Evolutionary conservation across 1,140 invertebrate genomes (phyloP).

Genomic region (Harlomillsia oculata): DNA sequence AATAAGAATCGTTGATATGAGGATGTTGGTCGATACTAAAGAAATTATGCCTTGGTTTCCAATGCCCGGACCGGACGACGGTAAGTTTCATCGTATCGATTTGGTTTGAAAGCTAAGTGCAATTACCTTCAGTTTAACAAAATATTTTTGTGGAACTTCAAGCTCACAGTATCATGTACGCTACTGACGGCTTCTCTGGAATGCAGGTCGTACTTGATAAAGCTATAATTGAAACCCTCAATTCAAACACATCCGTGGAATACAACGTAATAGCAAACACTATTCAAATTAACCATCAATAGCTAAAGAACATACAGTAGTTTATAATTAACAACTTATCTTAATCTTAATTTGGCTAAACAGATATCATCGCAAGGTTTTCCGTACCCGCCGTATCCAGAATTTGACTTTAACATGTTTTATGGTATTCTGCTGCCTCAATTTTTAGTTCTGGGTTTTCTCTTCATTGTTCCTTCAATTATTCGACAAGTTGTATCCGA

Average conservation of each 20-base stretch:
- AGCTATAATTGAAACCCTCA: slow-evolving; percentile 12
- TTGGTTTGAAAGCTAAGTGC: too few relatives aligned
- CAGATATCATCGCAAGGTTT: slow-evolving; percentile 29
- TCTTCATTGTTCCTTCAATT: slow-evolving; percentile 34
- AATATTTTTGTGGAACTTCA: too few relatives aligned
- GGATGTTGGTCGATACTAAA: slow-evolving; percentile 48
- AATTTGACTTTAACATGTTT: slow-evolving; percentile 23
- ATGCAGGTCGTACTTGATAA: slow-evolving; percentile 30
- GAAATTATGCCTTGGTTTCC: slow-evolving; percentile 58
- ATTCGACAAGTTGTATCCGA: slow-evolving; percentile 30
- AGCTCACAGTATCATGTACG: background rate
- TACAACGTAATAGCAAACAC: too few relatives aligned
- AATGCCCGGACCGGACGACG: slow-evolving; percentile 48
- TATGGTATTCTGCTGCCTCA: slow-evolving; percentile 25
- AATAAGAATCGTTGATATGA: slow-evolving; percentile 20
- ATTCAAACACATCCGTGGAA: slow-evolving; percentile 8
- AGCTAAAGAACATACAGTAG: too few relatives aligned
- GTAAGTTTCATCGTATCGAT: too few relatives aligned
- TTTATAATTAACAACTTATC: too few relatives aligned
- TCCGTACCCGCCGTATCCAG: slow-evolving; percentile 28
- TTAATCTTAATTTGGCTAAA: too few relatives aligned
- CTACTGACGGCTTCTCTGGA: slow-evolving; percentile 20
- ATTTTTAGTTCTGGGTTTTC: slow-evolving; percentile 27
- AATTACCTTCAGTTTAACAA: too few relatives aligned
- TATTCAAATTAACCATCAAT: too few relatives aligned